Evolutionary conservation across 2,888 invertebrate genomes (phyloP).

Genomic region (Cheilosia vernalis): DNA sequence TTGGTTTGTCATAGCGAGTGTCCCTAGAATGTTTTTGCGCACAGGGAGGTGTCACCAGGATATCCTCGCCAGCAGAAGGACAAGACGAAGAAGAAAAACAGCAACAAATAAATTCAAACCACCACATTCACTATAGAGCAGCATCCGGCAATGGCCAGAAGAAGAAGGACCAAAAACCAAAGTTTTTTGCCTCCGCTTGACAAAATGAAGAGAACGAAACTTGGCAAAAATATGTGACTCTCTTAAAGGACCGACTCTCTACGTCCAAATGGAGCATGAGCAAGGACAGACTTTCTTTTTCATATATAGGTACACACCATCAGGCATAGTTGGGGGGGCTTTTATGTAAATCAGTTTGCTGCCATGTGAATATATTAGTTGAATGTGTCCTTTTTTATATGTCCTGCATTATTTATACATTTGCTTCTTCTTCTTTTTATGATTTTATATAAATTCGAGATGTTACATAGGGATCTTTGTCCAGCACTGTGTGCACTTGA

Average conservation of each 20-base stretch:
- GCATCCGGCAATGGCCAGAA: slow-evolving; percentile 41
- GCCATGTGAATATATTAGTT: slow-evolving; percentile 62
- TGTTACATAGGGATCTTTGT: slow-evolving; percentile 57
- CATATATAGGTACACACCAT: slow-evolving; percentile 39
- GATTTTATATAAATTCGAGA: slow-evolving; percentile 12
- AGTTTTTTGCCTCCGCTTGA: slow-evolving; percentile 17
- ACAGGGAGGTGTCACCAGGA: slow-evolving; percentile 77
- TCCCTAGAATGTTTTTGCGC: slow-evolving; percentile 77
- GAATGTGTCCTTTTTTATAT: slow-evolving; percentile 72
- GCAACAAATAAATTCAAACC: slow-evolving; percentile 37
- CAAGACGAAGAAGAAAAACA: slow-evolving; percentile 4
- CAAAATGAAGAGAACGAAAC: slow-evolving; percentile 68
- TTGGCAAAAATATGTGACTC: slow-evolving; percentile 49
- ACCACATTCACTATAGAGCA: slow-evolving; percentile 54
- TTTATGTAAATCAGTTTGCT: slow-evolving; percentile 70
- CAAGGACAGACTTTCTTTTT: slow-evolving; percentile 30
- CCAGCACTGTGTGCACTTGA: slow-evolving; percentile 38
- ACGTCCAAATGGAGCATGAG: slow-evolving; percentile 53
- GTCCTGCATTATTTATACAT: slow-evolving; percentile 71
- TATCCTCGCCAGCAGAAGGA: slow-evolving; percentile 51
- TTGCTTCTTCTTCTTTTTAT: slow-evolving; percentile 6
- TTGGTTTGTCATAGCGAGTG: slow-evolving; percentile 77
- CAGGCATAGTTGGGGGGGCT: slow-evolving; percentile 34
- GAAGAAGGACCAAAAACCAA: slow-evolving; percentile 33
- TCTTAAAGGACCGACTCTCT: slow-evolving; percentile 54